Conservation (phyloP, 2,888 invertebrate genomes). For the Yponomeuta cagnagella region DNA sequence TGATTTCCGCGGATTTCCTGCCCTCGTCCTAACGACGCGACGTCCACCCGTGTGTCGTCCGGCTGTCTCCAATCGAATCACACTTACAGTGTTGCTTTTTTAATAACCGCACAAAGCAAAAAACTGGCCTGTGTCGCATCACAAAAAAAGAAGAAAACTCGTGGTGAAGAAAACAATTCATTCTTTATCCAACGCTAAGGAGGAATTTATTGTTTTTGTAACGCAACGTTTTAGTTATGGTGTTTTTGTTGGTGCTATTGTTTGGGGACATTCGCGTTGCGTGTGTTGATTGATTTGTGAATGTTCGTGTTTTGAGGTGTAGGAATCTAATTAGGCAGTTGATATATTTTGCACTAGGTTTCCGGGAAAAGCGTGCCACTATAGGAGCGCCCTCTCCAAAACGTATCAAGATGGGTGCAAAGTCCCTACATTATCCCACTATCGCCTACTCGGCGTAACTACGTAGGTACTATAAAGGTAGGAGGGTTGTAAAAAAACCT, state of each 20-base stretch:
- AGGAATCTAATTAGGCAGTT: neutral
- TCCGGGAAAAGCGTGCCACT: neutral
- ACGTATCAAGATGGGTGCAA: neutral
- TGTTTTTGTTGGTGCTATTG: slow-evolving; percentile 31
- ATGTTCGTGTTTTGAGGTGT: neutral
- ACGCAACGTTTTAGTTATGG: slow-evolving; percentile 31
- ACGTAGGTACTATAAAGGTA: slow-evolving; percentile 11
- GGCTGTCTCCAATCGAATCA: slow-evolving; percentile 52
- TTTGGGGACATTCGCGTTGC: slow-evolving; percentile 24
- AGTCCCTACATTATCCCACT: slow-evolving; percentile 21
- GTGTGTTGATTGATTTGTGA: neutral
- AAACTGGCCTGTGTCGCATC: slow-evolving; percentile 37
- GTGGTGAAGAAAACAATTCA: neutral
- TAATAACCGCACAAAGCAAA: slow-evolving; percentile 50
- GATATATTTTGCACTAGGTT: neutral
- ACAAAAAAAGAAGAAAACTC: slow-evolving; percentile 16
- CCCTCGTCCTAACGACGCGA: slow-evolving; percentile 32
- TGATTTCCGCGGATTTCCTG: slow-evolving; percentile 26
- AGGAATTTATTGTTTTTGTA: slow-evolving; percentile 31
- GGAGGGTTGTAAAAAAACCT: neutral
- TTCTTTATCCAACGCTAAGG: neutral
- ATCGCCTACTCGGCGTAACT: slow-evolving; percentile 34
- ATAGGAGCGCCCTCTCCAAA: neutral
- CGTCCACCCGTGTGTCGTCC: slow-evolving; percentile 53
- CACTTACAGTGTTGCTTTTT: slow-evolving; percentile 60